Evolutionary conservation across 2,113 vertebrate species (phyloP), one percentile per base, ranked within the genome.

Genomic region (Vidua macroura): DNA sequence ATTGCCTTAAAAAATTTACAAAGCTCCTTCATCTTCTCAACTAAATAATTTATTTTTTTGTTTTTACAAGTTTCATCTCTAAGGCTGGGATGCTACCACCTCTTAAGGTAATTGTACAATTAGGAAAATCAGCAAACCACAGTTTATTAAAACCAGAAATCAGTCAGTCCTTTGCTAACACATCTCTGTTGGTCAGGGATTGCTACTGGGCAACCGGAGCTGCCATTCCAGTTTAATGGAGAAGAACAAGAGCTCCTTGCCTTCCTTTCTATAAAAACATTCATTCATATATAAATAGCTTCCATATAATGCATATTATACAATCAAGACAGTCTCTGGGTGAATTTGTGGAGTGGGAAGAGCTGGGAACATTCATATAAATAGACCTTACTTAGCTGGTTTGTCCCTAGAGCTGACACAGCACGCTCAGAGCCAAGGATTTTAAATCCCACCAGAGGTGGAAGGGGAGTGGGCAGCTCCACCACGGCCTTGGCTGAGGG

Each of bases 1-100:
- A 95, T 96, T 95, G 76, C 90, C 88, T 97, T 96, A 35, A 41
- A 80, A 95, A 91, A 66, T 46, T 96, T 97, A 98, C 97, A 97
- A 97, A 98, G 96, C 94, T 98, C 98, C 97, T 98, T 98, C 97
- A 97, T 97, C 82, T 96, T 95, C 95, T 97, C 96, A 96, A 92
- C 96, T 96, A 97, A 97, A 52, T 78, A 7, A 4, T 51, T 60
- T 73, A 11, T 35, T 48, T 41, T 24, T 44, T 35, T 24, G 17
- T 24, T 90, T 88, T 91, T 22, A 88, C 59, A 86, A 90, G 88
- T 77, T 81, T 43, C 44, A 68, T 68, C 84, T 78, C 83, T 90
- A 92, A 79, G 86, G 78, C 85, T 53, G 92, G 91, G 93, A 83
- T 66, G 66, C 72, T 83, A 83, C 83, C 84, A 80, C 85, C 92